Conservation (phyloP, 1,140 invertebrate species). For the Aphaenogaster floridana region DNA sequence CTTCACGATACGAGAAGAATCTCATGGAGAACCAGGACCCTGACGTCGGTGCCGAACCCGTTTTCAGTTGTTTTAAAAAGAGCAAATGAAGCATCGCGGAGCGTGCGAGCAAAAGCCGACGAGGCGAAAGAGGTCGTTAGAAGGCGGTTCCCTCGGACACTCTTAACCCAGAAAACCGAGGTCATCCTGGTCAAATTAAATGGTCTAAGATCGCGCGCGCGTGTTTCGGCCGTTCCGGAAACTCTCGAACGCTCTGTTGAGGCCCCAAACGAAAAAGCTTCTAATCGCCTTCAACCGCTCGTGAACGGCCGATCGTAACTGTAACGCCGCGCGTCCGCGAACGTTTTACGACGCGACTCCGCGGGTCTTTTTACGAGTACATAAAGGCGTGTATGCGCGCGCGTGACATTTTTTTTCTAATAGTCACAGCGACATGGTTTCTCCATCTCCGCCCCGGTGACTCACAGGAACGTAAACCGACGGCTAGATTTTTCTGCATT, state of each 20-base stretch:
- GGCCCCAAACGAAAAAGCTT: neutral
- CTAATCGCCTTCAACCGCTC: neutral
- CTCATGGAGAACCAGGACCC: neutral
- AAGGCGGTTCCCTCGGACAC: constrained; percentile 35
- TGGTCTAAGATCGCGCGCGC: constrained; percentile 9
- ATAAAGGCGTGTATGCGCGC: constrained; percentile 18
- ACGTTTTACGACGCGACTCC: constrained; percentile 23
- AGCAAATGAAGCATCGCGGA: constrained; percentile 10
- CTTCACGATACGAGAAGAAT: neutral
- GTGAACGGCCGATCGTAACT: constrained; percentile 16
- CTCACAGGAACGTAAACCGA: constrained; percentile 68
- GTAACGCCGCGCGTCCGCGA: constrained; percentile 44
- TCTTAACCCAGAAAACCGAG: constrained; percentile 62
- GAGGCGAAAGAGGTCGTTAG: constrained; percentile 39
- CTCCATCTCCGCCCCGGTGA: constrained; percentile 65
- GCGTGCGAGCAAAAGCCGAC: constrained; percentile 19
- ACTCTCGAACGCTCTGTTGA: neutral
- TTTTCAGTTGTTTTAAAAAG: constrained; percentile 59
- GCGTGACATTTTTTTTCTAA: constrained; percentile 57
- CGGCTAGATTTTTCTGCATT: constrained; percentile 63
- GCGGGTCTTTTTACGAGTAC: constrained; percentile 43
- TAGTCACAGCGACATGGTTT: constrained; percentile 51
- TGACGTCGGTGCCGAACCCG: neutral
- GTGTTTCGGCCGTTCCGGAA: constrained; percentile 13
- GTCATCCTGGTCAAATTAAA: constrained; percentile 53